A percentile compares a stretch with the other conserved stretches of the same genome.
These are phyloP conservation scores for Harmothoe impar DNA, from an alignment of 2,888 invertebrate species.

Conservation along the genomic window DNA sequence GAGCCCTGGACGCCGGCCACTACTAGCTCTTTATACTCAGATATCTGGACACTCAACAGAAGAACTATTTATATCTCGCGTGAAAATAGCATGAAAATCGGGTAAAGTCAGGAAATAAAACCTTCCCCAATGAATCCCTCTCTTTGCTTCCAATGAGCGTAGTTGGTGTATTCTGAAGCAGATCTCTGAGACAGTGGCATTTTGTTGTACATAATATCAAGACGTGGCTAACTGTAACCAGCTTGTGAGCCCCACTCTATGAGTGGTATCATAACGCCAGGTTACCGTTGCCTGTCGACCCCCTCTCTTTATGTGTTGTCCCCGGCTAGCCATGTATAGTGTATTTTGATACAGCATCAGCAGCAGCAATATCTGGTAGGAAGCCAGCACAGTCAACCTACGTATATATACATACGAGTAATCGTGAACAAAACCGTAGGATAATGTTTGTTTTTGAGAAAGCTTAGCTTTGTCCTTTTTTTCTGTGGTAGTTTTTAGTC, in stretches of 20 bases:
- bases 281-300: neutral
- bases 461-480: neutral
- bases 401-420: neutral
- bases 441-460: neutral
- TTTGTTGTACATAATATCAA: neutral
- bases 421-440: neutral
- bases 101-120: too few species aligned
- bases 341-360: neutral
- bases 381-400: neutral
- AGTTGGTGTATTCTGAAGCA: neutral
- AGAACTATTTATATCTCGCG: too few species aligned
- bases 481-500: neutral
- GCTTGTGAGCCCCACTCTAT: neutral
- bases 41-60: too few species aligned
- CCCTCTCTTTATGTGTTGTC: neutral
- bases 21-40: too few species aligned
- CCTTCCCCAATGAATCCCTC: too few species aligned
- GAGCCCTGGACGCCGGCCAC: too few species aligned
- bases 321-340: neutral
- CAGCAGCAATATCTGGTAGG: neutral
- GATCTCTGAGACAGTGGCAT: neutral
- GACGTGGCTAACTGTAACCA: neutral
- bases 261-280: neutral
- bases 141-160: too few species aligned
- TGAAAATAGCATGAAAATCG: too few species aligned